Base-by-base conservation (phyloP, 2,888 invertebrate species). In the Drosophila birchii region DNA sequence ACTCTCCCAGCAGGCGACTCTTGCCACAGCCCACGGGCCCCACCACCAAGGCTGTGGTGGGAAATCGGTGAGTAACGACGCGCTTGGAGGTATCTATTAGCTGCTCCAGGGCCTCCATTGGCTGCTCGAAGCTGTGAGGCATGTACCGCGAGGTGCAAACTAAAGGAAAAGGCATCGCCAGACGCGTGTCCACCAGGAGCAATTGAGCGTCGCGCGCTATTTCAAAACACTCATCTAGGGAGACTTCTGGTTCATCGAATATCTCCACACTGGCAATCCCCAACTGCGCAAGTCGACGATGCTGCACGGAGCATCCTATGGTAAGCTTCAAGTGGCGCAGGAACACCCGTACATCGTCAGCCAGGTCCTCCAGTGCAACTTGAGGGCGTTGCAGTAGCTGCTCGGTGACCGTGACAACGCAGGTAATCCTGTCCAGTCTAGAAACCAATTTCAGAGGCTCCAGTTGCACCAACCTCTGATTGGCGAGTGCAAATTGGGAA, bases 1-100 rank as follows among this genome's bases (percentile, higher is more conserved):
- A 92, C 34, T 93, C 93, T 56, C 92, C 89, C 4, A 94, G 93
- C 38, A 95, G 86, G 9, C 93, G 91, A 12, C 94, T 94, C 90
- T 95, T 95, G 20, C 95, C 95, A 81, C 94, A 93, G 8, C 95
- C 95, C 3, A 94, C 91, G 16, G 94, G 93, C 4, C 95, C 95
- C 71, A 86, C 81, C 0, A 92, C 9, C 3, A 92, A 57, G 0
- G 84, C 84, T 75, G 92, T 92, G 8, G 83, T 57, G 3, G 87
- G 75, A 5, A 79, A n/a, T 7, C 78, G 68, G 4, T 39, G 11
- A 1, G 36, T 20, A 12, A 64, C 41, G 29, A 23, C 1, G 12
- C 38, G 29, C 0, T 20, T 18, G 18, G 51, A 20, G 38, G 78
- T 64, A 12, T 62, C 59, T n/a, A 91, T 57, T 39, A 91, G 72